Evolutionary conservation across 2,797 vertebrate species (phyloP).

Genomic region (Hyperoplus lanceolatus): DNA sequence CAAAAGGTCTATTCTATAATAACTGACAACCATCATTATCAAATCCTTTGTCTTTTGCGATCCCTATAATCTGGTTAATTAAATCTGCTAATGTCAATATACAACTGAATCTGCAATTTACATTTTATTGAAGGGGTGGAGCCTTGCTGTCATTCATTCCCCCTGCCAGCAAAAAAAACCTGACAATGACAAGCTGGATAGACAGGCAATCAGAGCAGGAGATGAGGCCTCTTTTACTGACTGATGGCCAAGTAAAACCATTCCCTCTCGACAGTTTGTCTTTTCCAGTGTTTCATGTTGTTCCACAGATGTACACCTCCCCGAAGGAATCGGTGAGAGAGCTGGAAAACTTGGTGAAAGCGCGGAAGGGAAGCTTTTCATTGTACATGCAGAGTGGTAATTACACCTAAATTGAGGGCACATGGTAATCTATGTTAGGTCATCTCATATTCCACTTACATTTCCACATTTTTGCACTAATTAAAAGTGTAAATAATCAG

Average conservation of each 20-base stretch:
- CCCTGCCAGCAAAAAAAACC: slow-evolving; percentile 48
- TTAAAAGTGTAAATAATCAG: slow-evolving; percentile 86
- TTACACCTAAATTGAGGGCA: slow-evolving; percentile 85
- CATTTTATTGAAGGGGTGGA: slow-evolving; percentile 43
- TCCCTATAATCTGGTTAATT: slow-evolving; percentile 65
- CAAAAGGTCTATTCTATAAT: slow-evolving; percentile 69
- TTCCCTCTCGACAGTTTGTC: slow-evolving; percentile 53
- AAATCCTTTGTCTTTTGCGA: slow-evolving; percentile 62
- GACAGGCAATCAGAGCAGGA: slow-evolving; percentile 50
- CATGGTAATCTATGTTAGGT: slow-evolving; percentile 83
- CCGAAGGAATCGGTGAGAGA: slow-evolving; percentile 16
- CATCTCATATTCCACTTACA: slow-evolving; percentile 85
- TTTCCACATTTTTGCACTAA: slow-evolving; percentile 82
- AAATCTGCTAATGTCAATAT: slow-evolving; percentile 76
- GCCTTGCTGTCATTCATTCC: slow-evolving; percentile 41
- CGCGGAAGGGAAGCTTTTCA: slow-evolving; percentile 37
- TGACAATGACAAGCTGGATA: slow-evolving; percentile 34
- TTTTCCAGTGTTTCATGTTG: slow-evolving; percentile 30
- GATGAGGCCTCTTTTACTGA: slow-evolving; percentile 33
- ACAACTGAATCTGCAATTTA: slow-evolving; percentile 58
- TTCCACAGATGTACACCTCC: slow-evolving; percentile 45
- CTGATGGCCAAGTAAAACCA: slow-evolving; percentile 59
- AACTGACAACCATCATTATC: slow-evolving; percentile 76
- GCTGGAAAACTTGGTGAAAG: slow-evolving; percentile 40
- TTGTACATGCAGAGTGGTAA: slow-evolving; percentile 76